phyloP scores from a whole-genome alignment of 2,888 invertebrate species.

The Chrysodeixis includens region DNA sequence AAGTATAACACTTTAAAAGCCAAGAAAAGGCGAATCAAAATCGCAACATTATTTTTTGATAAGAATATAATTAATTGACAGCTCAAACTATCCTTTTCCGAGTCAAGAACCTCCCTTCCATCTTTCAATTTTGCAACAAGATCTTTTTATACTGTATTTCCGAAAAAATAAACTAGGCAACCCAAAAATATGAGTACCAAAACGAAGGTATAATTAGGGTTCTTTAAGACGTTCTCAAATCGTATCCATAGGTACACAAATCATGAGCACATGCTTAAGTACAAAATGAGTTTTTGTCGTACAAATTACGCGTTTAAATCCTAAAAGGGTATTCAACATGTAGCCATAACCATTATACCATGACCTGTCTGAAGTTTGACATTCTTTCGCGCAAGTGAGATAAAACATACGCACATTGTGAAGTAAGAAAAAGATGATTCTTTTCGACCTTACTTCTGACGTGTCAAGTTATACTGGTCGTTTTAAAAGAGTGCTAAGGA shows the following conservation, averaged over 20 bases:
- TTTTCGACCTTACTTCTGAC: background rate
- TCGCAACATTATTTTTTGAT: too few species aligned
- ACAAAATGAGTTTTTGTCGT: constrained; percentile 24
- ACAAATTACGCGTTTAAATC: constrained; percentile 35
- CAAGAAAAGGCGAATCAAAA: too few species aligned
- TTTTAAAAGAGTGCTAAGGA: constrained; percentile 32
- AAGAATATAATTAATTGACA: too few species aligned
- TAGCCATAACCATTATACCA: background rate
- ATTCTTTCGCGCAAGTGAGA: background rate
- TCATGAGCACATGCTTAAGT: constrained; percentile 11
- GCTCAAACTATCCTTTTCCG: too few species aligned
- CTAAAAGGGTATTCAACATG: constrained; percentile 28
- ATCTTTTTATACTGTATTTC: too few species aligned
- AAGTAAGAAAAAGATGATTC: background rate
- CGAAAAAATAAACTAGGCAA: too few species aligned
- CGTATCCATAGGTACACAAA: constrained; percentile 9
- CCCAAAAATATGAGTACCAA: too few species aligned
- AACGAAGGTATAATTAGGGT: background rate
- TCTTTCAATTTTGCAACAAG: too few species aligned
- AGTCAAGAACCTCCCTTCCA: too few species aligned
- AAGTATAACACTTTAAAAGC: background rate
- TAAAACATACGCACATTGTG: background rate
- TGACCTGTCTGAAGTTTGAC: background rate
- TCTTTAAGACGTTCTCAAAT: constrained; percentile 10
- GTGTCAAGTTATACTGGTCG: background rate